Evolutionary conservation across 2,797 vertebrate genomes (phyloP).

Genomic region (Liasis olivaceus): DNA sequence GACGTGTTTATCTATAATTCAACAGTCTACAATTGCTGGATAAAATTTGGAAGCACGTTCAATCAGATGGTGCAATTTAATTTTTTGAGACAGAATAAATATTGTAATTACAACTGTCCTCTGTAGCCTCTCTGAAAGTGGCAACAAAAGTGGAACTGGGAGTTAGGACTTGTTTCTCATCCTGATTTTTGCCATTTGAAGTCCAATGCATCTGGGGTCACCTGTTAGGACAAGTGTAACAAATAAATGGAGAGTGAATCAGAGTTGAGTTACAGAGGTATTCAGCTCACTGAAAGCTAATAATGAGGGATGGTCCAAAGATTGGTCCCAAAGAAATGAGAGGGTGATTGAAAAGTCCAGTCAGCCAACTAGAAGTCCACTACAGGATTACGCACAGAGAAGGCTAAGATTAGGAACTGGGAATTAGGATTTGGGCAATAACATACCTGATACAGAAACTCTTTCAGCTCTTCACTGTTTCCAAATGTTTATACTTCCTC

Average conservation of each 20-base stretch:
- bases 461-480: neutral
- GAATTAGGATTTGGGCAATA: neutral
- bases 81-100: neutral
- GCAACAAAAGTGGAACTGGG: no score
- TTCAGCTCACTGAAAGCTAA: no score
- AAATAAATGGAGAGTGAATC: no score
- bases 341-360: no score
- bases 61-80: slow-evolving; percentile 1
- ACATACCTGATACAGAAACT: neutral
- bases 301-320: no score
- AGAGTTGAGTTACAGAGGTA: no score
- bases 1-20: slow-evolving; percentile 14
- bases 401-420: neutral
- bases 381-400: neutral
- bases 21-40: neutral
- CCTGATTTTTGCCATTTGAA: no score
- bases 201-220: no score
- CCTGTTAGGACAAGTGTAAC: no score
- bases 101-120: neutral
- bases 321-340: no score
- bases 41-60: neutral
- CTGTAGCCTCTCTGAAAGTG: no score
- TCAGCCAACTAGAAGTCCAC: neutral
- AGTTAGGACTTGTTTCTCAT: no score
- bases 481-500: neutral